phyloP scores from a whole-genome alignment of 2,797 vertebrate genomes.

The Alauda arvensis region DNA sequence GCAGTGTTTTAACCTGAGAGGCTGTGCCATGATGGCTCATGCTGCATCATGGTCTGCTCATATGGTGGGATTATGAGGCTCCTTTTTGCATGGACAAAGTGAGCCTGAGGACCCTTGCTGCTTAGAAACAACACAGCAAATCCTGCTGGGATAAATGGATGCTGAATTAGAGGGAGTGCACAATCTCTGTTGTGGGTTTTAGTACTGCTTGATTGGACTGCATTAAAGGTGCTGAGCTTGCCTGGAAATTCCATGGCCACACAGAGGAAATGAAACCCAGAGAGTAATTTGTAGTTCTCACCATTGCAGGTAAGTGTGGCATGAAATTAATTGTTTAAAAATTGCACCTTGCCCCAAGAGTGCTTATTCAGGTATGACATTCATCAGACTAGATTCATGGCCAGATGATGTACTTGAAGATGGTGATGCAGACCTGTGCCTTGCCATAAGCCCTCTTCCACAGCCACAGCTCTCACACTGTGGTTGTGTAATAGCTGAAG shows the following conservation, averaged over 20 bases:
- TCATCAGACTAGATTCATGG: neutral
- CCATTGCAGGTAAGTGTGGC: neutral
- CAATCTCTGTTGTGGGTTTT: neutral
- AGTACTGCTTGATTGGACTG: neutral
- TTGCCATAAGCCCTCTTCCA: neutral
- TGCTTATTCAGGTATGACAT: neutral
- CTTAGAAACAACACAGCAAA: neutral
- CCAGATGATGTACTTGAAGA: neutral
- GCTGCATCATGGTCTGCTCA: neutral
- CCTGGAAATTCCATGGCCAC: constrained; percentile 41
- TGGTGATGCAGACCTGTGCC: neutral
- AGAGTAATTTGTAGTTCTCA: constrained; percentile 6
- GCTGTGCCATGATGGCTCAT: accelerated
- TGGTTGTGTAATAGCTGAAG: neutral
- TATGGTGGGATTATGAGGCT: neutral
- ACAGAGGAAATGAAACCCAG: neutral
- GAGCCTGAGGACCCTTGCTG: neutral
- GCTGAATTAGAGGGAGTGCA: neutral
- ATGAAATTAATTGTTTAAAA: constrained; percentile 6
- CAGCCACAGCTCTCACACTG: neutral
- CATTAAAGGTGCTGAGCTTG: neutral
- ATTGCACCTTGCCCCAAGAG: neutral
- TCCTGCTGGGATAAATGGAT: neutral
- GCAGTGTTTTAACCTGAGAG: neutral
- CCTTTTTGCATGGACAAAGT: neutral